Evolutionary conservation across 2,113 vertebrate species (phyloP).

Genomic region (Pluvianellus socialis): DNA sequence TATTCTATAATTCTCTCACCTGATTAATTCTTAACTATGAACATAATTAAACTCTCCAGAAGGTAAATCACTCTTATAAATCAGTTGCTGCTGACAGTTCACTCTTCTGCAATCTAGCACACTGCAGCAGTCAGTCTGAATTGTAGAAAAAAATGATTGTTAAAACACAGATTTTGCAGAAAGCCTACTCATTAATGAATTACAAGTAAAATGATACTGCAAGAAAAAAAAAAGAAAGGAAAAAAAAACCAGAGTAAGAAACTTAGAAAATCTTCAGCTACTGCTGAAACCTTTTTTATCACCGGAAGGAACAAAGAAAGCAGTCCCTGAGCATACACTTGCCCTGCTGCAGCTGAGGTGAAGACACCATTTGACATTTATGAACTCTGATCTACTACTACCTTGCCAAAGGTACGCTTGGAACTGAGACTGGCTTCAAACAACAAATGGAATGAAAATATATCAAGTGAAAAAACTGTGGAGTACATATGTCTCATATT

Average conservation of each 20-base stretch:
- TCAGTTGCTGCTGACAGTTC: conserved; percentile 74
- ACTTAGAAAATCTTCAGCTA: neutral
- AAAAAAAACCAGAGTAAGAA: neutral
- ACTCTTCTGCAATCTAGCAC: neutral
- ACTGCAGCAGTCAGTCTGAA: conserved; percentile 1
- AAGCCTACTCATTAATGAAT: neutral
- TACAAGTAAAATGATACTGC: neutral
- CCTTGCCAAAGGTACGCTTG: neutral
- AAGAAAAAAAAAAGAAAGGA: neutral
- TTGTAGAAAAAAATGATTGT: neutral
- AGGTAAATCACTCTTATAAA: conserved; percentile 82
- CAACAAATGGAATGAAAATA: conserved; percentile 42
- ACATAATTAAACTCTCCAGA: conserved; percentile 81
- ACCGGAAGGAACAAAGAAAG: neutral
- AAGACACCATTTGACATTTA: conserved; percentile 33
- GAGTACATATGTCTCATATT: neutral
- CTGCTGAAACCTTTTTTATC: neutral
- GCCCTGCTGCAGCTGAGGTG: conserved; percentile 25
- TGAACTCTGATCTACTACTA: conserved; percentile 36
- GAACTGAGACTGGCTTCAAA: neutral
- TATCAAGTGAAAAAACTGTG: neutral
- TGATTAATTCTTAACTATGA: conserved; percentile 84
- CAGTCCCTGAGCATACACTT: neutral
- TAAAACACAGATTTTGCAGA: neutral
- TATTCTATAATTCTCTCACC: conserved; percentile 76